A percentile compares a stretch with the other conserved stretches of the same genome.
Conservation (phyloP, 2,888 invertebrate species). For the Drosophila mimetica region DNA sequence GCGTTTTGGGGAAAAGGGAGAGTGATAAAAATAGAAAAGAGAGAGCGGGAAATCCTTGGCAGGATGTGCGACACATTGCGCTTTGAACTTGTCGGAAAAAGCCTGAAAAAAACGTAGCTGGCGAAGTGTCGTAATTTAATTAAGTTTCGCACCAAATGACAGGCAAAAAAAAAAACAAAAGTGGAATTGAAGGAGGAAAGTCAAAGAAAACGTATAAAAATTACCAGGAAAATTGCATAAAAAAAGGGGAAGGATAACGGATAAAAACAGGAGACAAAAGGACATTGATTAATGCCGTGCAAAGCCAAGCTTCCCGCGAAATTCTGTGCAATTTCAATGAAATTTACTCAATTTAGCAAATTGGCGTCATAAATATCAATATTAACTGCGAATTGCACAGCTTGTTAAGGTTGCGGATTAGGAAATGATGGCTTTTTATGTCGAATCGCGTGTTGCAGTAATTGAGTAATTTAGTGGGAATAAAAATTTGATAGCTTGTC, state of each 20-base stretch:
- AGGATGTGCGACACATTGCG: constrained; percentile 52
- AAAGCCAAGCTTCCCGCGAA: not conserved
- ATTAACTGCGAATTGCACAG: constrained; percentile 12
- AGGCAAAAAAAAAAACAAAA: constrained; percentile 37
- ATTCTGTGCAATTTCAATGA: constrained; percentile 10
- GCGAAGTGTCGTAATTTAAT: constrained; percentile 66
- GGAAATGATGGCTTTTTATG: constrained; percentile 12
- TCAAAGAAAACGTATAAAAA: constrained; percentile 14
- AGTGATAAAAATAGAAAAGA: constrained; percentile 6
- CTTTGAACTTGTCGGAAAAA: constrained; percentile 42
- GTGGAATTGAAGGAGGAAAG: constrained; percentile 7
- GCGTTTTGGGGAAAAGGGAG: not conserved
- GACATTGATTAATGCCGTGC: constrained; percentile 39
- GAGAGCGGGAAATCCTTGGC: constrained; percentile 8
- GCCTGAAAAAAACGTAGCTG: constrained; percentile 6
- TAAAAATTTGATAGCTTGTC: not conserved
- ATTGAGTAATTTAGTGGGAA: constrained; percentile 11
- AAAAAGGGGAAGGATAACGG: constrained; percentile 1
- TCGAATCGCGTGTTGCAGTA: constrained; percentile 5
- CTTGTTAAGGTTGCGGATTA: constrained; percentile 32
- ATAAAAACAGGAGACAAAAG: constrained; percentile 19
- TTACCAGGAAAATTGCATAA: constrained; percentile 10
- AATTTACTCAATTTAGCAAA: constrained; percentile 16
- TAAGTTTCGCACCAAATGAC: constrained; percentile 56
- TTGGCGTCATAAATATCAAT: constrained; percentile 30